phyloP scores from a whole-genome alignment of 2,888 invertebrate genomes.

The Blastobasis lacticolella region DNA sequence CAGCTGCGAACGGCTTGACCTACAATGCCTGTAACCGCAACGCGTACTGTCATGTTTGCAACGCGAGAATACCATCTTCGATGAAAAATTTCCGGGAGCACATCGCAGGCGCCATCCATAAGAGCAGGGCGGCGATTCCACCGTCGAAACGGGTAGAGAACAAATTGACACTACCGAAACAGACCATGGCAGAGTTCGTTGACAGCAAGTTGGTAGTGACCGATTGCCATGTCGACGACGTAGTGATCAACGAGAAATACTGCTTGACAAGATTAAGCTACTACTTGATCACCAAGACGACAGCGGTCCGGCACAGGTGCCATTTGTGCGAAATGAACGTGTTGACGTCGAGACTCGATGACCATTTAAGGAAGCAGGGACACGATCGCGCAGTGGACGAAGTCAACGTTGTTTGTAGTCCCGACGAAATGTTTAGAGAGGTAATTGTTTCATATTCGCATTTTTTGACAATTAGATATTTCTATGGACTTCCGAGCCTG shows the following conservation, averaged over 20 bases:
- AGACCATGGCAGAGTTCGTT: slow-evolving; percentile 7
- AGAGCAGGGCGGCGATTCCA: slow-evolving; percentile 9
- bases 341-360: neutral
- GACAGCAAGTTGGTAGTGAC: neutral
- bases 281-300: slow-evolving; percentile 14
- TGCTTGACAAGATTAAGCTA: slow-evolving; percentile 20
- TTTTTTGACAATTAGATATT: too few species aligned
- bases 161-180: slow-evolving; percentile 6
- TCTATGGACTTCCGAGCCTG: too few species aligned
- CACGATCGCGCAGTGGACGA: slow-evolving; percentile 9
- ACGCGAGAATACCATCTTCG: slow-evolving; percentile 21
- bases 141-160: slow-evolving; percentile 7
- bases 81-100: slow-evolving; percentile 31
- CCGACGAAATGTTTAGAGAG: slow-evolving; percentile 20
- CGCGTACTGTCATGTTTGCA: slow-evolving; percentile 25
- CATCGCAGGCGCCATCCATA: slow-evolving; percentile 25
- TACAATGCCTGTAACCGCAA: slow-evolving; percentile 18
- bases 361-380: slow-evolving; percentile 3
- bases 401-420: slow-evolving; percentile 10
- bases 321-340: slow-evolving; percentile 19
- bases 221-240: slow-evolving; percentile 1
- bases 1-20: slow-evolving; percentile 22
- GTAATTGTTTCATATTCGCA: slow-evolving; percentile 6
- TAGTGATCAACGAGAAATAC: slow-evolving; percentile 25
- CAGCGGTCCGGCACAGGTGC: slow-evolving; percentile 15